Percentiles rank a stretch among this genome's conserved stretches.
These are phyloP conservation scores for Malaclemys terrapin DNA, from an alignment of 2,113 vertebrate genomes.

Conservation along the genomic window DNA sequence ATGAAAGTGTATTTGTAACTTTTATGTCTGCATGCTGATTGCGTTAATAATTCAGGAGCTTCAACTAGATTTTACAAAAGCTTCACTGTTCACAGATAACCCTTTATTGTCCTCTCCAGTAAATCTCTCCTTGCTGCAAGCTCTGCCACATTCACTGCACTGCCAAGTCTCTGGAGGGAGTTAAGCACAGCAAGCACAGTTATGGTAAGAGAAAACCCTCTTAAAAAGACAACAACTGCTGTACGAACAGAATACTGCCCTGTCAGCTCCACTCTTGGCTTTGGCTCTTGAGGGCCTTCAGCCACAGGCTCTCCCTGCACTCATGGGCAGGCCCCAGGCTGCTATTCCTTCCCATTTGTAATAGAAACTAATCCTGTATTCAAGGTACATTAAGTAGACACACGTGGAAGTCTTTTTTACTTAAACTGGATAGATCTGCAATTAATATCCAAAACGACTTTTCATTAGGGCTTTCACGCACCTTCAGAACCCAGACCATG, in stretches of 20 bases:
- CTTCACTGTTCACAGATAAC: not conserved
- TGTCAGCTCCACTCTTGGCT: not conserved
- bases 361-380: not conserved
- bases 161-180: not conserved
- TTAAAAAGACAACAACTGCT: not conserved
- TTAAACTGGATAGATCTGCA: conserved; percentile 77
- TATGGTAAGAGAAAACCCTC: not conserved
- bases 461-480: conserved; percentile 78
- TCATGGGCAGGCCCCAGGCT: not conserved
- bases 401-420: conserved; percentile 35
- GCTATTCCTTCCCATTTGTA: not conserved
- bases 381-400: not conserved
- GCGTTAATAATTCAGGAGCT: not conserved
- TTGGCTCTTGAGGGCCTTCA: not conserved
- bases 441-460: conserved; percentile 84
- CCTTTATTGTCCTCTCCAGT: not conserved
- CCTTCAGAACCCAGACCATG: conserved; percentile 69
- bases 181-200: not conserved
- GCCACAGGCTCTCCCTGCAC: not conserved
- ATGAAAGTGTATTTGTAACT: not conserved
- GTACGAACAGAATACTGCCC: not conserved
- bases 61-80: not conserved
- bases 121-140: not conserved
- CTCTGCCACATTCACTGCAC: not conserved
- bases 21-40: not conserved